phyloP scores from a whole-genome alignment of 2,888 invertebrate species.

The Choristoneura rosaceana region DNA sequence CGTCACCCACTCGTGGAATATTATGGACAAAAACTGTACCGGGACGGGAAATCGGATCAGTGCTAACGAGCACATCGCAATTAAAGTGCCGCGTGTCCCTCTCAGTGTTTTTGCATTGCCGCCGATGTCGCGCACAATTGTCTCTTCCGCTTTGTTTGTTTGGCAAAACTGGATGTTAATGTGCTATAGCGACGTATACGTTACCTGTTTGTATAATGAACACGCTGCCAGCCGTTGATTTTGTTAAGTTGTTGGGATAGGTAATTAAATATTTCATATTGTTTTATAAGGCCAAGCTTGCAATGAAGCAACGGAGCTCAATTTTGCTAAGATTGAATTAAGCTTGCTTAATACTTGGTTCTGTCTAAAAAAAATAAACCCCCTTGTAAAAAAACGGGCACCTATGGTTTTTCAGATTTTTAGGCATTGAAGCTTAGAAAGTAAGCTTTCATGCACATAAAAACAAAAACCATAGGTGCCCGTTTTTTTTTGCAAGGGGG shows the following conservation, averaged over 20 bases:
- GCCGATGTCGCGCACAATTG: constrained; percentile 49
- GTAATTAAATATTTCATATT: background rate
- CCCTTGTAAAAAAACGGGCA: too few species aligned
- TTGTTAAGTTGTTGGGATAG: background rate
- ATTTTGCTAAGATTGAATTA: background rate
- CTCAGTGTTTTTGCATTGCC: constrained; percentile 49
- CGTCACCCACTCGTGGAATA: constrained; percentile 24
- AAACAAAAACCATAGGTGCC: too few species aligned
- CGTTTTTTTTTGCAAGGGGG: too few species aligned
- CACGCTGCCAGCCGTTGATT: background rate
- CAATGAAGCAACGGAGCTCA: background rate
- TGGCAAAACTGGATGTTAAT: constrained; percentile 47
- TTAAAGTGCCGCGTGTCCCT: constrained; percentile 52
- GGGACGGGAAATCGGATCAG: constrained; percentile 56
- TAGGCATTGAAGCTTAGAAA: too few species aligned
- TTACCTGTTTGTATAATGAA: background rate
- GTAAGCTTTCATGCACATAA: too few species aligned
- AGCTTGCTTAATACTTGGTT: background rate
- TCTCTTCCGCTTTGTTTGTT: constrained; percentile 53
- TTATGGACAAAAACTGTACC: constrained; percentile 53
- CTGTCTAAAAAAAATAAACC: background rate
- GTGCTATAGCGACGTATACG: constrained; percentile 17
- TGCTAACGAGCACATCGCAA: constrained; percentile 60
- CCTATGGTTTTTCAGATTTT: too few species aligned
- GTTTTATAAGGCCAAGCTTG: background rate